A percentile compares a stretch with the other conserved stretches of the same genome.
Conservation (phyloP, 2,888 invertebrate genomes). For the Torymus tubicola region DNA sequence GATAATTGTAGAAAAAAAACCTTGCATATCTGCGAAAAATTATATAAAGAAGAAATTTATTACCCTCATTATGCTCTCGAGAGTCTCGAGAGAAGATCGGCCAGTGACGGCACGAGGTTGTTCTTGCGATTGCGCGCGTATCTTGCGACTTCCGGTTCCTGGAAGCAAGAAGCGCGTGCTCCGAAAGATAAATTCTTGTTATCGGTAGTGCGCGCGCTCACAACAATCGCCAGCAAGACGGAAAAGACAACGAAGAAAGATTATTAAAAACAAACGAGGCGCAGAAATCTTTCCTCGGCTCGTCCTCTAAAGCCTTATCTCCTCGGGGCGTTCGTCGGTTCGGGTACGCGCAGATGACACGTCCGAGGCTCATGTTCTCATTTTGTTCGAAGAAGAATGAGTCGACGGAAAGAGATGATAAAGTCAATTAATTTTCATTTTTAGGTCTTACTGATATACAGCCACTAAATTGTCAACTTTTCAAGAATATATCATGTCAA, state of each 20-base stretch:
- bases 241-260: slow-evolving; percentile 64
- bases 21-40: too few species aligned
- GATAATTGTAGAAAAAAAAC: too few species aligned
- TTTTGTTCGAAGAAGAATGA: slow-evolving; percentile 45
- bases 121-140: slow-evolving; percentile 68
- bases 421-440: slow-evolving; percentile 33
- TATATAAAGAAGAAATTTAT: too few species aligned
- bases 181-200: slow-evolving; percentile 69
- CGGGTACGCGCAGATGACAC: background rate
- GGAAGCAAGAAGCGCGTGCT: slow-evolving; percentile 68
- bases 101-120: slow-evolving; percentile 38
- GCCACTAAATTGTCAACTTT: too few species aligned
- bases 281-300: slow-evolving; percentile 56
- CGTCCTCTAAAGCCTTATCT: slow-evolving; percentile 43
- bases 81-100: slow-evolving; percentile 5
- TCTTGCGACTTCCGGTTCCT: slow-evolving; percentile 74
- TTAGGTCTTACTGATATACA: background rate
- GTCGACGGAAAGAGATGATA: slow-evolving; percentile 39
- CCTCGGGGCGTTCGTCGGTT: background rate
- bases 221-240: slow-evolving; percentile 52
- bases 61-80: too few species aligned
- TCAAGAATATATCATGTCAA: too few species aligned
- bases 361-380: background rate
- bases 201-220: slow-evolving; percentile 52
- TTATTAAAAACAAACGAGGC: slow-evolving; percentile 51